phyloP scores from a whole-genome alignment of 1,140 invertebrate species.

The Reticulitermes speratus region DNA sequence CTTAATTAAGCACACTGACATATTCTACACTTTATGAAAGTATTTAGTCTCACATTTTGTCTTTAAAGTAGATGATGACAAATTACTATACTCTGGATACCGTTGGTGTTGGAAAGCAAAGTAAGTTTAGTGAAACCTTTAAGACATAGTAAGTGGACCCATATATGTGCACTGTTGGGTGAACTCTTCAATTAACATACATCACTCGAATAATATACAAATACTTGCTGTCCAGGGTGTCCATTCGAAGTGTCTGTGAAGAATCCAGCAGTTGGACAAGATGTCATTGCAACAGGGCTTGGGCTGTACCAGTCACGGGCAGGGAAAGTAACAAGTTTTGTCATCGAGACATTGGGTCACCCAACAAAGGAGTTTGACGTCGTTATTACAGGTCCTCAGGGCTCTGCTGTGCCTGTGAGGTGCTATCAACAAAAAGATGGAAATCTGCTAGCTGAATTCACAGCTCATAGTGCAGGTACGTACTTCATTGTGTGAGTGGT shows the following conservation, averaged over 20 bases:
- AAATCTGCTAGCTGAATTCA: conserved; percentile 88
- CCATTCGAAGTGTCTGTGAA: conserved; percentile 54
- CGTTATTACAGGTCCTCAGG: conserved; percentile 81
- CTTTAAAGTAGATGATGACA: no score
- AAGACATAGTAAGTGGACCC: no score
- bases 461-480: conserved; percentile 71
- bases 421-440: conserved; percentile 96
- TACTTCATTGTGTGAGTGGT: conserved; percentile 23
- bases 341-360: conserved; percentile 82
- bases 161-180: no score
- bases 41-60: no score
- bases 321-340: conserved; percentile 78
- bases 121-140: no score
- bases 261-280: conserved; percentile 64
- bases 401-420: conserved; percentile 86
- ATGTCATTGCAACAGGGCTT: conserved; percentile 73
- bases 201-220: no score
- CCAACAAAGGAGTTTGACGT: conserved; percentile 89
- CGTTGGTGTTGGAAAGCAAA: no score
- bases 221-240: conserved; percentile 45
- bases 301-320: conserved; percentile 81
- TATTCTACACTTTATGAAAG: no score
- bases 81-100: no score
- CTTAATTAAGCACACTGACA: no score
- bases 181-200: no score